Conservation (phyloP, 2,797 vertebrate genomes). For the Tinamus major region DNA sequence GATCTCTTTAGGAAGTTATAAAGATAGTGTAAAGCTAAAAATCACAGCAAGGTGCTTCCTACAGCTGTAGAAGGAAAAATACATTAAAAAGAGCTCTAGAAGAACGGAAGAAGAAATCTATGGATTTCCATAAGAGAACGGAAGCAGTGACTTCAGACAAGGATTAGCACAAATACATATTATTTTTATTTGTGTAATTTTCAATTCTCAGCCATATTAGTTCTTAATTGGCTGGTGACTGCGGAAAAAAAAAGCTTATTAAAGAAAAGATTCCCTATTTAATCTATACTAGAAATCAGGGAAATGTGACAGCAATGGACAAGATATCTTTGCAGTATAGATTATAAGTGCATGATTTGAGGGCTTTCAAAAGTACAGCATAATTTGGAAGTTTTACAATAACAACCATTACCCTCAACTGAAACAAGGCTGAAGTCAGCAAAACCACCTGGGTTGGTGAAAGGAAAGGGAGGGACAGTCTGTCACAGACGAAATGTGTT, state of each 20-base stretch:
- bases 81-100: neutral
- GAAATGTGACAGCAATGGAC: neutral
- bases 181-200: neutral
- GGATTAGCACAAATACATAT: neutral
- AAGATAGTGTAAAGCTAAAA: neutral
- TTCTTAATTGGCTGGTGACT: neutral
- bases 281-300: neutral
- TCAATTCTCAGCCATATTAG: fast-evolving
- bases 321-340: neutral
- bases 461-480: neutral
- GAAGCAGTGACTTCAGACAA: neutral
- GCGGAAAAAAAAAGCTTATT: neutral
- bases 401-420: neutral
- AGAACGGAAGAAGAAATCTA: neutral
- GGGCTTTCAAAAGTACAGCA: neutral
- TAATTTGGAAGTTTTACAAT: neutral
- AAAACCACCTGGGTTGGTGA: neutral
- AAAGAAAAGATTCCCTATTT: neutral
- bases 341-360: neutral
- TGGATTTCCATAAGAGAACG: neutral
- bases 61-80: neutral
- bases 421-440: neutral
- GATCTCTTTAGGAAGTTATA: neutral
- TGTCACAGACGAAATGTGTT: neutral
- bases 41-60: neutral